Conservation (phyloP, 53 echinoderm and acorn worm genomes). For the Arbacia lixula region DNA sequence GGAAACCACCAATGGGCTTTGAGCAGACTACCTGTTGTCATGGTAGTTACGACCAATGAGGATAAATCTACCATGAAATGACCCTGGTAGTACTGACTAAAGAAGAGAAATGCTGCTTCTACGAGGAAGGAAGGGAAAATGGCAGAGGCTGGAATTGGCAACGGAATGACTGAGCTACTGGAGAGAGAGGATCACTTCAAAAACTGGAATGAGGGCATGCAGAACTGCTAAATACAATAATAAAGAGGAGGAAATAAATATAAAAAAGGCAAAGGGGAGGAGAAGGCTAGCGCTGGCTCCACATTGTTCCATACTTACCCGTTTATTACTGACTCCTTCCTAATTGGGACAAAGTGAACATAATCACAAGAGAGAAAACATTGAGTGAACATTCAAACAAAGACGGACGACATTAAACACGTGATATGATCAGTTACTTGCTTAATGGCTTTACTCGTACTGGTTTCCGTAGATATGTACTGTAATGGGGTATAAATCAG, state of each 20-base stretch:
- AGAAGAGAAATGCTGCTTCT: too few relatives aligned
- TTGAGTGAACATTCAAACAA: constrained; percentile 21
- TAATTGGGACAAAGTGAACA: constrained; percentile 43
- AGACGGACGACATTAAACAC: neutral
- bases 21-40: too few relatives aligned
- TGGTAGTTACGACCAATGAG: too few relatives aligned
- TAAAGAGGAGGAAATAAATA: too few relatives aligned
- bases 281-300: neutral
- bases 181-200: constrained; percentile 19
- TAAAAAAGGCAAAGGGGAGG: neutral
- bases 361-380: constrained; percentile 40
- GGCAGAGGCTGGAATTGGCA: neutral
- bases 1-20: too few relatives aligned
- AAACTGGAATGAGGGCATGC: constrained; percentile 15
- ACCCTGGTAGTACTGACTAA: too few relatives aligned
- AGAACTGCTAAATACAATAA: constrained; percentile 38
- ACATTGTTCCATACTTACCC: constrained; percentile 26
- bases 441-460: neutral
- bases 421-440: too few relatives aligned
- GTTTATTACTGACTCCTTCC: constrained; percentile 43
- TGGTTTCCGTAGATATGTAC: too few relatives aligned
- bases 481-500: too few relatives aligned
- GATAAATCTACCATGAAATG: too few relatives aligned
- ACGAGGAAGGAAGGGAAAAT: neutral
- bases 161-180: constrained; percentile 4